Conservation (phyloP, 2,113 vertebrate genomes). For the Amia ocellicauda region DNA sequence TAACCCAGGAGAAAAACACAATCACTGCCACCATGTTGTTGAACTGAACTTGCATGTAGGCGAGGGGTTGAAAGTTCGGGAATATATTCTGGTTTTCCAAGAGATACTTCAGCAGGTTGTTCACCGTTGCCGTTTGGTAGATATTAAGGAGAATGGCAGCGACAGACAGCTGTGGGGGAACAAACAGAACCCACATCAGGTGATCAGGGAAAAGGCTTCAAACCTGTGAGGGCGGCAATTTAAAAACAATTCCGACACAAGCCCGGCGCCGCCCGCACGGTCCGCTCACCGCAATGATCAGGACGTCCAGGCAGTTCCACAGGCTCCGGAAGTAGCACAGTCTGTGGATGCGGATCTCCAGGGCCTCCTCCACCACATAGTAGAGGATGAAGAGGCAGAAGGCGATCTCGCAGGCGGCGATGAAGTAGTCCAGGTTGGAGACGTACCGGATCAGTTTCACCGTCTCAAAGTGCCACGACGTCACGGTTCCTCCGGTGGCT, state of each 20-base stretch:
- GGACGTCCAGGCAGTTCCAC: constrained; percentile 94
- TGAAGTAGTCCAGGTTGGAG: constrained; percentile 88
- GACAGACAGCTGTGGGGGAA: constrained; percentile 73
- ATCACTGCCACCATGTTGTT: constrained; percentile 85
- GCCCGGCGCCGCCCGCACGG: too few species aligned
- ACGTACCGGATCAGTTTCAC: constrained; percentile 83
- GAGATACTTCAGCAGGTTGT: constrained; percentile 67
- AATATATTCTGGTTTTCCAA: constrained; percentile 80
- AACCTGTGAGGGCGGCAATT: too few species aligned
- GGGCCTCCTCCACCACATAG: constrained; percentile 87
- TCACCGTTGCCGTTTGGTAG: constrained; percentile 74
- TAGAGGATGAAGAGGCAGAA: constrained; percentile 94
- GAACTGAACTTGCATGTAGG: constrained; percentile 88
- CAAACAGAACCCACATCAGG: constrained; percentile 20
- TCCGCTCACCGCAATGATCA: constrained; percentile 79
- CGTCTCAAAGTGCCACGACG: constrained; percentile 93
- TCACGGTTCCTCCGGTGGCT: constrained; percentile 84
- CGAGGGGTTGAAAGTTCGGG: constrained; percentile 81
- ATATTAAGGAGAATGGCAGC: constrained; percentile 82
- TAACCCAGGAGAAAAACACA: constrained; percentile 94
- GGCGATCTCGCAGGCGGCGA: constrained; percentile 83
- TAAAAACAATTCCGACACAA: too few species aligned
- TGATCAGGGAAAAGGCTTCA: too few species aligned
- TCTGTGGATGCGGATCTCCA: constrained; percentile 89
- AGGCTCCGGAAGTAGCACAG: constrained; percentile 87